A percentile compares a stretch with the other conserved stretches of the same genome.
These are phyloP conservation scores for Dendrolimus houi DNA, from an alignment of 2,888 invertebrate species.

Conservation along the genomic window DNA sequence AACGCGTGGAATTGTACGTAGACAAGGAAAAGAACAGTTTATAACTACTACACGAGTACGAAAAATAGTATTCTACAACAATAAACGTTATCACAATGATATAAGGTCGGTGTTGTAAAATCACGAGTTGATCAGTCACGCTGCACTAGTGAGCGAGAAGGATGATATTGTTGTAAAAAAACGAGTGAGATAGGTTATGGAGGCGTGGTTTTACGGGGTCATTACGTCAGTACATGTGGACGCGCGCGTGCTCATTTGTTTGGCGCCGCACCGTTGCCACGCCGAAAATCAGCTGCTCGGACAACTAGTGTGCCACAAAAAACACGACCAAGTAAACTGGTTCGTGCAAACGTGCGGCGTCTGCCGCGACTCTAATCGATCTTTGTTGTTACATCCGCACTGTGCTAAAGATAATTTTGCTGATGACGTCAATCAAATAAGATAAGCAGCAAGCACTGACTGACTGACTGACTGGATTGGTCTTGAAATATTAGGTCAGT, in stretches of 20 bases:
- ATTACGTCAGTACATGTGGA: slow-evolving; percentile 63
- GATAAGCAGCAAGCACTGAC: too few relatives aligned
- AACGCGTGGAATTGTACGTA: slow-evolving; percentile 28
- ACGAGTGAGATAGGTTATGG: slow-evolving; percentile 34
- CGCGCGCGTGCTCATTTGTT: slow-evolving; percentile 50
- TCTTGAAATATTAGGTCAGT: too few relatives aligned
- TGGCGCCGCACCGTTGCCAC: slow-evolving; percentile 47
- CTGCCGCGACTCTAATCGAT: not conserved
- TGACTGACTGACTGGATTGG: too few relatives aligned
- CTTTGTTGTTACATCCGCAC: not conserved
- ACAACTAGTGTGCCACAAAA: slow-evolving; percentile 27
- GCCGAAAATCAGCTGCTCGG: slow-evolving; percentile 67
- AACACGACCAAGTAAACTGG: slow-evolving; percentile 18
- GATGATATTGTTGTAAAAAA: slow-evolving; percentile 18
- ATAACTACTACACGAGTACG: slow-evolving; percentile 20
- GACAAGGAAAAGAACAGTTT: slow-evolving; percentile 30
- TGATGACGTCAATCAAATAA: too few relatives aligned
- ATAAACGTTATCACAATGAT: slow-evolving; percentile 20
- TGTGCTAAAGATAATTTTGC: not conserved
- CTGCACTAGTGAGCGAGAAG: slow-evolving; percentile 46
- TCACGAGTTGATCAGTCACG: slow-evolving; percentile 36
- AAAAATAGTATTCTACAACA: slow-evolving; percentile 20
- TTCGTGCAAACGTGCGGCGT: slow-evolving; percentile 8
- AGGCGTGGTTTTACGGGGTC: slow-evolving; percentile 42
- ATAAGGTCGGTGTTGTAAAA: slow-evolving; percentile 25